These are phyloP conservation scores for Catocala fraxini DNA, from an alignment of 2,888 invertebrate species.

Conservation along the genomic window DNA sequence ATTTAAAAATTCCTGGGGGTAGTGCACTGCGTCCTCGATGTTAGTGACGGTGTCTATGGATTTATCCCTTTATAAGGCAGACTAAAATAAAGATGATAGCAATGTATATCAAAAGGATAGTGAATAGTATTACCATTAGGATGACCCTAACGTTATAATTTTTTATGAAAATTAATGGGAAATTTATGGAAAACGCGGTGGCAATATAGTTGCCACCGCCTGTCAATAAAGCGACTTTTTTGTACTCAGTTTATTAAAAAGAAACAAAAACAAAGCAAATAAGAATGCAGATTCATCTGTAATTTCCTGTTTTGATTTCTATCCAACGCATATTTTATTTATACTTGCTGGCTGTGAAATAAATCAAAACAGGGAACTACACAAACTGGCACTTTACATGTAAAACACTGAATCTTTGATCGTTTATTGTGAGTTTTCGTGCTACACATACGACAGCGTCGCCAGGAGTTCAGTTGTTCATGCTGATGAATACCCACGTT, in stretches of 20 bases:
- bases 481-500: slow-evolving; percentile 19
- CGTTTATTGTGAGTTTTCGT: slow-evolving; percentile 37
- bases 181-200: slow-evolving; percentile 29
- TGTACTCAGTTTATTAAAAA: neutral
- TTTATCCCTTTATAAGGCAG: slow-evolving; percentile 29
- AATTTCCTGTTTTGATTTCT: neutral
- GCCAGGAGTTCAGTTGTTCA: slow-evolving; percentile 18
- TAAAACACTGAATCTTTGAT: slow-evolving; percentile 35
- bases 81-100: slow-evolving; percentile 25
- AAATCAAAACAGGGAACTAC: slow-evolving; percentile 37
- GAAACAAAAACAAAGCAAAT: neutral
- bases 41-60: too few species aligned
- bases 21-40: too few species aligned
- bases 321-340: slow-evolving; percentile 13
- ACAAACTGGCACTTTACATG: slow-evolving; percentile 41
- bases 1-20: too few species aligned
- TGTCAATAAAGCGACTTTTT: slow-evolving; percentile 8
- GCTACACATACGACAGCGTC: slow-evolving; percentile 41
- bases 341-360: slow-evolving; percentile 23
- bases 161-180: slow-evolving; percentile 17
- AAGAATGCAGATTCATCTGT: neutral
- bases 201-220: slow-evolving; percentile 36
- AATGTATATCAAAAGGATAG: slow-evolving; percentile 22
- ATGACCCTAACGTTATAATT: slow-evolving; percentile 22
- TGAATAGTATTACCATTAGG: slow-evolving; percentile 23